phyloP scores from a whole-genome alignment of 2,888 invertebrate genomes.

The Sinohyriopsis cumingii region DNA sequence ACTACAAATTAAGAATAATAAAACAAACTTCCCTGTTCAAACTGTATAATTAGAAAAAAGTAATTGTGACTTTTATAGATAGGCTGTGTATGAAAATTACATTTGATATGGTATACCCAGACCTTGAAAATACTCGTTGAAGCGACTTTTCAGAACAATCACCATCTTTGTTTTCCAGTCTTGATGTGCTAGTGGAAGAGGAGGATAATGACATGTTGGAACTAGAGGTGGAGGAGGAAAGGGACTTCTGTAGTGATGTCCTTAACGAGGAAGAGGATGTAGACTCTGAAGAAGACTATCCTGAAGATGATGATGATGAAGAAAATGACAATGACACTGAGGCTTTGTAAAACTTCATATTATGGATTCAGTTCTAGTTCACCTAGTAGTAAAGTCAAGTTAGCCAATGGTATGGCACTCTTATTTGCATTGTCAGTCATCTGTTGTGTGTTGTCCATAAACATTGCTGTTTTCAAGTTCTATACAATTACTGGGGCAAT shows the following conservation, averaged over 20 bases:
- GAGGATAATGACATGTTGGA: conserved; percentile 22
- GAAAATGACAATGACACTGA: conserved; percentile 13
- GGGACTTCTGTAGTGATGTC: conserved; percentile 16
- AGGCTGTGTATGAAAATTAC: no score
- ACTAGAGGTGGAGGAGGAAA: conserved; percentile 26
- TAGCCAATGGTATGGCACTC: no score
- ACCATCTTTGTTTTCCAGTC: conserved; percentile 11
- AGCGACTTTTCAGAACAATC: conserved; percentile 1
- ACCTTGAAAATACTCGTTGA: neutral
- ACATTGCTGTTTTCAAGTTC: no score
- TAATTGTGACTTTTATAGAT: no score
- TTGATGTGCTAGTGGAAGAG: conserved; percentile 20
- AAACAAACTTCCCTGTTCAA: no score
- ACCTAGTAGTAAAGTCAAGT: no score
- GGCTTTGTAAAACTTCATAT: neutral
- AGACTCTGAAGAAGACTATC: conserved; percentile 20
- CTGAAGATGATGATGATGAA: conserved; percentile 24
- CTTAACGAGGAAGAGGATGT: conserved; percentile 8
- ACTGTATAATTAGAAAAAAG: no score
- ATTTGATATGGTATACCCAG: neutral
- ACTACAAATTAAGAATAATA: no score
- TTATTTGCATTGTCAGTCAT: no score
- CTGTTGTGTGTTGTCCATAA: no score
- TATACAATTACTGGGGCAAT: no score
- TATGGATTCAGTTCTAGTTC: no score